phyloP scores from a whole-genome alignment of 1,140 invertebrate species.

The Heliconius nattereri region DNA sequence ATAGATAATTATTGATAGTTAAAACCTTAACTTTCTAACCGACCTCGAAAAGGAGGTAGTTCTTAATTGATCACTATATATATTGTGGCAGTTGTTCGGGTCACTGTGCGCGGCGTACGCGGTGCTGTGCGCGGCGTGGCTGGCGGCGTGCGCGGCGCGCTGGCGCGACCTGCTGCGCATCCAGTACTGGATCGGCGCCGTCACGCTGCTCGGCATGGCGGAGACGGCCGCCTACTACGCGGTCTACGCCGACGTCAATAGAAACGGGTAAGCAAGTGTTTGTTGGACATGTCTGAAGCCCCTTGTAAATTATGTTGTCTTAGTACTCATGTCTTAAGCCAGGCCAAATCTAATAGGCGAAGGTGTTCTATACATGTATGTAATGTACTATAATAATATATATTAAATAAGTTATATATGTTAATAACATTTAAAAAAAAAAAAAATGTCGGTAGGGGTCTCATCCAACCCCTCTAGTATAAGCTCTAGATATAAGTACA shows the following conservation, averaged over 20 bases:
- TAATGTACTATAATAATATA: too few species aligned
- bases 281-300: not conserved
- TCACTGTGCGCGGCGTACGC: constrained; percentile 94
- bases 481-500: too few species aligned
- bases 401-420: too few species aligned
- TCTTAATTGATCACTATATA: too few species aligned
- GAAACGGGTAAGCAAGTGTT: constrained; percentile 52
- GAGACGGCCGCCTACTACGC: constrained; percentile 95
- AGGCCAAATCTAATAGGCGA: too few species aligned
- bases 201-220: constrained; percentile 92
- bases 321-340: not conserved
- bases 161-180: constrained; percentile 96
- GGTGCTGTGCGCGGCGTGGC: constrained; percentile 91
- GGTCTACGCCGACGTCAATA: constrained; percentile 81
- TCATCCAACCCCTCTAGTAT: too few species aligned
- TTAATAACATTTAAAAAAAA: too few species aligned
- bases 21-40: too few species aligned
- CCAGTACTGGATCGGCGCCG: constrained; percentile 97
- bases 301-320: not conserved
- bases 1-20: too few species aligned
- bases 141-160: constrained; percentile 90
- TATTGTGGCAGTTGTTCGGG: constrained; percentile 89
- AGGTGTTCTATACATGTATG: too few species aligned
- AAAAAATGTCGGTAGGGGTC: too few species aligned
- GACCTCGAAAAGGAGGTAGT: too few species aligned